These are phyloP conservation scores for Mylabris phalerata DNA, from an alignment of 1,140 invertebrate species.

Conservation along the genomic window DNA sequence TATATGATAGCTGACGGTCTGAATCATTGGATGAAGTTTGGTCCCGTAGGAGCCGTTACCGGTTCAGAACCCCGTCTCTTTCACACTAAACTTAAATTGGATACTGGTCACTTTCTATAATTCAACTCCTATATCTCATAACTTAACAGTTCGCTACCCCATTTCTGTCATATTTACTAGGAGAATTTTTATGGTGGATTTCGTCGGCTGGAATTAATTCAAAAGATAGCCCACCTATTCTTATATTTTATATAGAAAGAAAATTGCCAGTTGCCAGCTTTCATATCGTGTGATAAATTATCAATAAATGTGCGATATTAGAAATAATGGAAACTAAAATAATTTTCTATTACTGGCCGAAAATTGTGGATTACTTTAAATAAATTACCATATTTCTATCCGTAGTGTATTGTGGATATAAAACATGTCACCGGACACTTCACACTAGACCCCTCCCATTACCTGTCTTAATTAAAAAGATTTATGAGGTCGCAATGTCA, in stretches of 20 bases:
- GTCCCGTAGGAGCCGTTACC: slow-evolving; percentile 39
- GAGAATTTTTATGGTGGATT: slow-evolving; percentile 6
- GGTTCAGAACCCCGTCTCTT: slow-evolving; percentile 37
- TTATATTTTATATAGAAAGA: too few species aligned
- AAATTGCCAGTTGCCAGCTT: too few species aligned
- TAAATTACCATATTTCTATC: not conserved
- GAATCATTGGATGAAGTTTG: slow-evolving; percentile 41
- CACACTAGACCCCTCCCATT: slow-evolving; percentile 19
- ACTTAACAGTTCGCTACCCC: slow-evolving; percentile 34
- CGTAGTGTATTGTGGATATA: slow-evolving; percentile 14
- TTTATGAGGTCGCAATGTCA: slow-evolving; percentile 25
- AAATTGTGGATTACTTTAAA: slow-evolving; percentile 1
- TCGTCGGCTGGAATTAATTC: slow-evolving; percentile 8
- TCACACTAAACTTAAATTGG: slow-evolving; percentile 43
- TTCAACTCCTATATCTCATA: slow-evolving; percentile 42
- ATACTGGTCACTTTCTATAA: slow-evolving; percentile 45
- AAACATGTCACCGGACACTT: slow-evolving; percentile 22
- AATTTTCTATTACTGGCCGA: too few species aligned
- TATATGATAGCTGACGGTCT: slow-evolving; percentile 31
- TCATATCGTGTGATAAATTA: too few species aligned
- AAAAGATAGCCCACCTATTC: not conserved
- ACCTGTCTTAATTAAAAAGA: slow-evolving; percentile 24
- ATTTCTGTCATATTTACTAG: slow-evolving; percentile 20
- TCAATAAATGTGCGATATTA: too few species aligned
- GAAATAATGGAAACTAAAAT: too few species aligned